phyloP scores from a whole-genome alignment of 2,888 invertebrate species.

The Entomobrya proxima region DNA sequence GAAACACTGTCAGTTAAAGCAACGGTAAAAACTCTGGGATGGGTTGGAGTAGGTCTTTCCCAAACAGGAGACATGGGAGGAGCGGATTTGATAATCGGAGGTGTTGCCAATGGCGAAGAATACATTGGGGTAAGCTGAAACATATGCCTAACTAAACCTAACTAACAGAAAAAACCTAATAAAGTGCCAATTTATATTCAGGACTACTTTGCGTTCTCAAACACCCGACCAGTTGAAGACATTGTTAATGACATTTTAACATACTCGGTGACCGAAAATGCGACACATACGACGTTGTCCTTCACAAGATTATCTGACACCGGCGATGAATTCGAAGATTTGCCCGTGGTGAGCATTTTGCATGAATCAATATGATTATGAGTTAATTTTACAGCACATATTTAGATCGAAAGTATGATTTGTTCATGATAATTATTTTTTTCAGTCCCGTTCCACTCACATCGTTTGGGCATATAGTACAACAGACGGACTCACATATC shows the following conservation, averaged over 20 bases:
- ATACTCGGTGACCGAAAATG: conserved; percentile 40
- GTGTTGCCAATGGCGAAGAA: background rate
- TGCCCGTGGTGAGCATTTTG: conserved; percentile 28
- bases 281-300: conserved; percentile 39
- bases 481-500: conserved; percentile 21
- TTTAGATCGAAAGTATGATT: too few species aligned
- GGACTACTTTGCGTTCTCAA: conserved; percentile 43
- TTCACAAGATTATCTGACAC: conserved; percentile 54
- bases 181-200: background rate
- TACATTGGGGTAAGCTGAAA: conserved; percentile 50
- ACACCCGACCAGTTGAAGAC: conserved; percentile 47
- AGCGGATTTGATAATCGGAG: conserved; percentile 50
- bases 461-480: conserved; percentile 50
- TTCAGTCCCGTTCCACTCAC: conserved; percentile 18
- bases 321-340: conserved; percentile 47
- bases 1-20: conserved; percentile 54
- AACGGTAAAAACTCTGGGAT: conserved; percentile 35
- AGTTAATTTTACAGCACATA: background rate
- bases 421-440: too few species aligned
- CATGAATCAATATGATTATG: background rate
- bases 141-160: background rate
- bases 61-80: conserved; percentile 25
- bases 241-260: conserved; percentile 26
- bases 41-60: conserved; percentile 62
- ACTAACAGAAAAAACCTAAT: background rate